Conservation (phyloP, 2,797 vertebrate genomes). For the Alectoris magna region DNA sequence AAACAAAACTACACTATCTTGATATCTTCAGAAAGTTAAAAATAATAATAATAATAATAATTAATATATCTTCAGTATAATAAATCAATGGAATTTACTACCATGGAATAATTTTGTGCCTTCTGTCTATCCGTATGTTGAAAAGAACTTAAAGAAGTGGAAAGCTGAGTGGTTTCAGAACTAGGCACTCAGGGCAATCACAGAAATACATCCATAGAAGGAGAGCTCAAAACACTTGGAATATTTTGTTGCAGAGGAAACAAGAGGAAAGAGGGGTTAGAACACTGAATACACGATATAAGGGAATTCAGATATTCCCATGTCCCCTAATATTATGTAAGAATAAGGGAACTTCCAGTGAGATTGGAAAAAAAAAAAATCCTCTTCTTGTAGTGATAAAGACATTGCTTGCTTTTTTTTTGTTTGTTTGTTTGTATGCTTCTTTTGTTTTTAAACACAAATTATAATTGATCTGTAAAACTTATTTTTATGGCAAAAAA, state of each 20-base stretch:
- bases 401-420: neutral
- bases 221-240: neutral
- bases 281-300: neutral
- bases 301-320: neutral
- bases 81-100: neutral
- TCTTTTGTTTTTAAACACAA: neutral
- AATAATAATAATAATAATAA: neutral
- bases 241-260: neutral
- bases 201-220: neutral
- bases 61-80: neutral
- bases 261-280: neutral
- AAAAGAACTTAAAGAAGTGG: neutral
- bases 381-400: neutral
- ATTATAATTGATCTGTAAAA: neutral
- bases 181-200: neutral
- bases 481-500: neutral
- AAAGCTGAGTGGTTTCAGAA: neutral
- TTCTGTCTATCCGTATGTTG: neutral
- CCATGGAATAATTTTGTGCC: neutral
- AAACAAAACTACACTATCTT: neutral
- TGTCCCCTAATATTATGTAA: neutral
- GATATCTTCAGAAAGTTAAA: conserved; percentile 1
- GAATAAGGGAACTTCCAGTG: neutral
- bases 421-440: neutral
- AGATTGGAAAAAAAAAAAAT: neutral